A percentile compares a stretch with the other conserved stretches of the same genome.
Conservation (phyloP, 2,113 vertebrate genomes). For the Tor tambroides region DNA sequence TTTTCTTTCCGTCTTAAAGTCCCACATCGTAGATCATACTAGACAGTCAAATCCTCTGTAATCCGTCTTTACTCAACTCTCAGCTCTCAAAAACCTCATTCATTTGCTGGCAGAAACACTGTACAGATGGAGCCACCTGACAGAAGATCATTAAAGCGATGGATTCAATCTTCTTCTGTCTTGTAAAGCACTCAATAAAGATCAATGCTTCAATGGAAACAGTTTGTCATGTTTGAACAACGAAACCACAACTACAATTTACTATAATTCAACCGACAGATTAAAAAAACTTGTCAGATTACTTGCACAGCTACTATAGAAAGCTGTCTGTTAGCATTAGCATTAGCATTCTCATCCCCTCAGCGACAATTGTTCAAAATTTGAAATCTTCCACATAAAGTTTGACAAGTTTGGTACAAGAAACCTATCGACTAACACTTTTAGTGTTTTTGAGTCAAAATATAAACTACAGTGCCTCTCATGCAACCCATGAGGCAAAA, state of each 20-base stretch:
- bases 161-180: neutral
- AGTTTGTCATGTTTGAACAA: neutral
- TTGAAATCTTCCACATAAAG: neutral
- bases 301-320: no score
- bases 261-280: neutral
- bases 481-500: neutral
- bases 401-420: neutral
- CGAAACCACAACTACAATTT: neutral
- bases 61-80: constrained; percentile 4
- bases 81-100: neutral
- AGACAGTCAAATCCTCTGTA: constrained; percentile 2
- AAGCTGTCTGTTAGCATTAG: neutral
- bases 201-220: neutral
- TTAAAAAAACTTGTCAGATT: no score
- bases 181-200: constrained; percentile 10
- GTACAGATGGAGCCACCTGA: neutral
- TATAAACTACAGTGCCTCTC: neutral
- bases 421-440: neutral
- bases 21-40: neutral
- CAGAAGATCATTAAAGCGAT: neutral
- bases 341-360: neutral
- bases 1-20: no score
- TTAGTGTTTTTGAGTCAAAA: neutral
- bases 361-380: neutral
- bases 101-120: no score